Evolutionary conservation across 2,797 vertebrate species (phyloP).

Genomic region (Thunnus albacares): DNA sequence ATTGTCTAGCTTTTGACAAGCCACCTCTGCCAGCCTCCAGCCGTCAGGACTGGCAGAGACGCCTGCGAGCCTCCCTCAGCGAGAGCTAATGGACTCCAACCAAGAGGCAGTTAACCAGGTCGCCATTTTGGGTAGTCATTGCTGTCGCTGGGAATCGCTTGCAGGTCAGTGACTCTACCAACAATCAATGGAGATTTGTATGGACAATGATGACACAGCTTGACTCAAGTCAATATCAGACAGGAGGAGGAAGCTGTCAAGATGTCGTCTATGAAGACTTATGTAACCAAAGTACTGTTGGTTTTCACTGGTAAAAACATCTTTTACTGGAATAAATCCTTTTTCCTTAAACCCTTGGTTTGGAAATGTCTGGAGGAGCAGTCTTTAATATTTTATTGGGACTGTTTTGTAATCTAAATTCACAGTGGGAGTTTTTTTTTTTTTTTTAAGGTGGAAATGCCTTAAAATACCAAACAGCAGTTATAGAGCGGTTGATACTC

Average conservation of each 20-base stretch:
- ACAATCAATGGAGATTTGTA: background rate
- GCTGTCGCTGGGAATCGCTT: conserved; percentile 36
- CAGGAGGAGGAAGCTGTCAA: background rate
- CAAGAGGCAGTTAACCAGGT: conserved; percentile 44
- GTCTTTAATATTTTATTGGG: conserved; percentile 28
- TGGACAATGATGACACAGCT: conserved; percentile 25
- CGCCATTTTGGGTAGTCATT: conserved; percentile 53
- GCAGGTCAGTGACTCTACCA: conserved; percentile 40
- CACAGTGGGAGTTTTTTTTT: background rate
- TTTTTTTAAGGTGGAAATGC: conserved; percentile 10
- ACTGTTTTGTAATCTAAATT: conserved; percentile 39
- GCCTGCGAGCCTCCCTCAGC: conserved; percentile 44
- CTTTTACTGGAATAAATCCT: background rate
- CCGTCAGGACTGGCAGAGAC: conserved; percentile 51
- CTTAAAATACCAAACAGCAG: conserved; percentile 10
- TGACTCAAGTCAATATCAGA: conserved; percentile 17
- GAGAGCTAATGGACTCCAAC: conserved; percentile 59
- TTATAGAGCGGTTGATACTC: background rate
- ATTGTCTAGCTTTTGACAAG: conserved; percentile 68
- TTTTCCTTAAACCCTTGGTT: conserved; percentile 14
- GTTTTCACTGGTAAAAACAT: conserved; percentile 12
- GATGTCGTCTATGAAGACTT: background rate
- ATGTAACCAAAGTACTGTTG: background rate
- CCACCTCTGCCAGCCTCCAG: conserved; percentile 62
- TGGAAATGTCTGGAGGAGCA: background rate